phyloP scores from a whole-genome alignment of 2,113 vertebrate species.

The Heterocephalus glaber region DNA sequence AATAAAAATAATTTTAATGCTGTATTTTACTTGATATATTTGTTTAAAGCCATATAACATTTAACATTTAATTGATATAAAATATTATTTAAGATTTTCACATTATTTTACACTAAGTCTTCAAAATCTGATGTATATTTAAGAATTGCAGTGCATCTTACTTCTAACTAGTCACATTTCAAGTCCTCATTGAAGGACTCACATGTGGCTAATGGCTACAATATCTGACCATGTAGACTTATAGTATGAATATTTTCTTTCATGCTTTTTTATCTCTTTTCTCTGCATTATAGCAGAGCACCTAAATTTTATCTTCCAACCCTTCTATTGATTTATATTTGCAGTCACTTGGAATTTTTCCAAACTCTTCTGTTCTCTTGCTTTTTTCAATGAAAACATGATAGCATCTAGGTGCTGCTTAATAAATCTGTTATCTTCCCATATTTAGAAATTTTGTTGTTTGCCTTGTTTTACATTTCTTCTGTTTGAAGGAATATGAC shows the following conservation, averaged over 20 bases:
- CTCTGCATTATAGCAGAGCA: neutral
- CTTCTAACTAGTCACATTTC: neutral
- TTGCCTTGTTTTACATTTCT: neutral
- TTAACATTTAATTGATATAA: neutral
- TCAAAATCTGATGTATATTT: neutral
- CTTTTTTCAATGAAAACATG: neutral
- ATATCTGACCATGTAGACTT: neutral
- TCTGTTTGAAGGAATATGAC: neutral
- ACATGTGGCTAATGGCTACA: neutral
- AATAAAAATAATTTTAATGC: neutral
- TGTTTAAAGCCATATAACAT: neutral
- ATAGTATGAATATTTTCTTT: neutral
- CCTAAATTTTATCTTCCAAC: neutral
- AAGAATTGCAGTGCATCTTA: neutral
- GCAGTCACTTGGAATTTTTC: neutral
- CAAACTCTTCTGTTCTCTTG: neutral
- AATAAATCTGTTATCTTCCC: neutral
- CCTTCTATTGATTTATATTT: neutral
- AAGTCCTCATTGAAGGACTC: neutral
- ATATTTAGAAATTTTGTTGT: neutral
- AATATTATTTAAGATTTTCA: neutral
- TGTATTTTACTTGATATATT: neutral
- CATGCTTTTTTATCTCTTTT: neutral
- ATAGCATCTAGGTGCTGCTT: neutral
- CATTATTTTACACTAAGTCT: neutral